A percentile compares a stretch with the other conserved stretches of the same genome.
Conservation (phyloP, 2,113 vertebrate genomes). For the Ceyx cyanopectus region DNA sequence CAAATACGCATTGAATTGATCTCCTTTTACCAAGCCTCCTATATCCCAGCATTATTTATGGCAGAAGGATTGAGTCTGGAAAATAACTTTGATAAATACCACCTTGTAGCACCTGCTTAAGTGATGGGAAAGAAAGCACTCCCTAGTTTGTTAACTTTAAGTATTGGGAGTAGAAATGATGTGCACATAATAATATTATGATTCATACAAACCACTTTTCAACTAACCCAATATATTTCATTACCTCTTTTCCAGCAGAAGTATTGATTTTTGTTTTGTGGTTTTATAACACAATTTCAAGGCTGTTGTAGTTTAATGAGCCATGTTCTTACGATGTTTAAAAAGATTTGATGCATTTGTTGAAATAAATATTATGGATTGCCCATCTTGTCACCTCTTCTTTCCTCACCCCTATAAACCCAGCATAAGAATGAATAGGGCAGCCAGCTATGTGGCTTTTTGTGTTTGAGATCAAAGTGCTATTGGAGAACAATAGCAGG, state of each 20-base stretch:
- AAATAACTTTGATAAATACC: slow-evolving; percentile 51
- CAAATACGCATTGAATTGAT: slow-evolving; percentile 86
- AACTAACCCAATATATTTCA: slow-evolving; percentile 75
- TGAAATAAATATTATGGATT: slow-evolving; percentile 84
- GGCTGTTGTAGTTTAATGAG: slow-evolving; percentile 85
- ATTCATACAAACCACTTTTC: slow-evolving; percentile 80
- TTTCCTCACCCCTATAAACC: neutral
- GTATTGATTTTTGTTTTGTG: slow-evolving; percentile 86
- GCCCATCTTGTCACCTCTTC: slow-evolving; percentile 44
- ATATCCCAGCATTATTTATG: slow-evolving; percentile 74
- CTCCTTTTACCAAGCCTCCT: slow-evolving; percentile 76
- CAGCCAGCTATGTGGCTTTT: slow-evolving; percentile 83
- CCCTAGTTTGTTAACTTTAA: slow-evolving; percentile 80
- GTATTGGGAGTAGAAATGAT: slow-evolving; percentile 74
- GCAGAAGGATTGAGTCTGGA: slow-evolving; percentile 51
- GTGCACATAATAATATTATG: slow-evolving; percentile 77
- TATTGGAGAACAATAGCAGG: slow-evolving; percentile 85
- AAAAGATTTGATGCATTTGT: slow-evolving; percentile 81
- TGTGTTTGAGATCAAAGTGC: slow-evolving; percentile 88
- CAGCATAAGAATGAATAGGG: slow-evolving; percentile 67
- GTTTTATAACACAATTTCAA: slow-evolving; percentile 85
- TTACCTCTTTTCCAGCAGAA: slow-evolving; percentile 77
- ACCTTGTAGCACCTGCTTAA: slow-evolving; percentile 67
- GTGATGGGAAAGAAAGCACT: slow-evolving; percentile 59
- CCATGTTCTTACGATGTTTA: slow-evolving; percentile 85